Base-by-base conservation (phyloP, 2,797 vertebrate genomes). In the Rhodeus uyekii region DNA sequence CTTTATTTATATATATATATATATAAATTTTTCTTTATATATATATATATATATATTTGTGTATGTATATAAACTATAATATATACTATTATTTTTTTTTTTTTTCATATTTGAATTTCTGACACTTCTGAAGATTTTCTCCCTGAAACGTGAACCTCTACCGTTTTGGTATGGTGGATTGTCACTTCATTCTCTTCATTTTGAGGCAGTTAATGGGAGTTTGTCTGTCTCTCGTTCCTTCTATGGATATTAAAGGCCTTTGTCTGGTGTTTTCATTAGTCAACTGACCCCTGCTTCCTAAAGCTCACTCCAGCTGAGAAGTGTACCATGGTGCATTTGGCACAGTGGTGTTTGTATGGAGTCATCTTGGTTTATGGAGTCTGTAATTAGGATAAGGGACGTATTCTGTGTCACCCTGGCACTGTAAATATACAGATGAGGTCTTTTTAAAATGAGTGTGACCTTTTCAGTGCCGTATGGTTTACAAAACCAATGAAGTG, bases 201-300 rank as follows among this genome's bases (percentile, higher is more conserved):
- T 50, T 79, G 53, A 55, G 64, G 46, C 46, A 12, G 55, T 42
- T 27, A 29, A 58, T 29, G 24, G 3, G 16, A 29, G 55, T 76
- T 61, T 61, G 55, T 29, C n/a, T 38, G 19, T 53, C 61, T 84
- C 78, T 84, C n/a, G 80, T 69, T 78, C 16, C n/a, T n/a, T 34
- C 24, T 75, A 68, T 32, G 69, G 27, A 24, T 78, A 19, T 78
- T 72, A 60, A 78, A 55, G 55, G 10, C 53, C 32, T 61, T 60
- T 32, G 82, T 76, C 85, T 87, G 86, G 58, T 84, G 67, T 75
- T 75, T 80, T 81, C 83, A 4, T 87, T 87, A 87, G 84, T 76
- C 24, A 24, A n/a, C 65, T 63, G 73, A 73, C 68, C 83, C 72
- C 69, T 22, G 69, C n/a, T 73, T 84, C 71, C 79, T 67, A 24